A percentile compares a stretch with the other conserved stretches of the same genome.
phyloP scores from a whole-genome alignment of 2,113 vertebrate genomes.

The Arizona elegans region DNA sequence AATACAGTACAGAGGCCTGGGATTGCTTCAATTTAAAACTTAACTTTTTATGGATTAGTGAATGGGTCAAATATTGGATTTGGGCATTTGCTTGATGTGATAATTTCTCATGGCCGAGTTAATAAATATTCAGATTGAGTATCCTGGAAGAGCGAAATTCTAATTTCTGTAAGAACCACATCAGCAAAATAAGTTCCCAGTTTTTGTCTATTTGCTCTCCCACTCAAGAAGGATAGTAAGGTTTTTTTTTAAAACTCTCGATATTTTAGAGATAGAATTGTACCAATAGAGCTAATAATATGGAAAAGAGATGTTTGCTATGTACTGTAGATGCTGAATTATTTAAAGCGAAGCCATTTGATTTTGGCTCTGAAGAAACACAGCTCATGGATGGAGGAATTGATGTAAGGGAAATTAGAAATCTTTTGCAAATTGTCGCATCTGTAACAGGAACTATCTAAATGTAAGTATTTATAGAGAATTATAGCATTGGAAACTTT shows the following conservation, averaged over 20 bases:
- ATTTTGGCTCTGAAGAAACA: background rate
- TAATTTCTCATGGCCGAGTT: background rate
- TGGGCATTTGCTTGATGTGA: background rate
- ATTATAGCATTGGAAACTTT: background rate
- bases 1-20: background rate
- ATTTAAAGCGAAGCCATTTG: background rate
- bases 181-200: background rate
- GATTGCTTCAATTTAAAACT: background rate
- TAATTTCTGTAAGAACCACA: background rate
- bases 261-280: background rate
- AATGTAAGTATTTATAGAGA: background rate
- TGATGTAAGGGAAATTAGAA: background rate
- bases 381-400: background rate
- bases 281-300: background rate
- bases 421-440: constrained; percentile 1
- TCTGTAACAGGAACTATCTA: background rate
- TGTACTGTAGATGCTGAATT: background rate
- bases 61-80: background rate
- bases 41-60: background rate
- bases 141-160: background rate
- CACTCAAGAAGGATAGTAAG: background rate
- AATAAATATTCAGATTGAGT: background rate
- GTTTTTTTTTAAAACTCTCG: background rate
- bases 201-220: background rate
- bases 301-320: background rate